These are phyloP conservation scores for Microplitis manilae DNA, from an alignment of 2,888 invertebrate species.

Conservation along the genomic window DNA sequence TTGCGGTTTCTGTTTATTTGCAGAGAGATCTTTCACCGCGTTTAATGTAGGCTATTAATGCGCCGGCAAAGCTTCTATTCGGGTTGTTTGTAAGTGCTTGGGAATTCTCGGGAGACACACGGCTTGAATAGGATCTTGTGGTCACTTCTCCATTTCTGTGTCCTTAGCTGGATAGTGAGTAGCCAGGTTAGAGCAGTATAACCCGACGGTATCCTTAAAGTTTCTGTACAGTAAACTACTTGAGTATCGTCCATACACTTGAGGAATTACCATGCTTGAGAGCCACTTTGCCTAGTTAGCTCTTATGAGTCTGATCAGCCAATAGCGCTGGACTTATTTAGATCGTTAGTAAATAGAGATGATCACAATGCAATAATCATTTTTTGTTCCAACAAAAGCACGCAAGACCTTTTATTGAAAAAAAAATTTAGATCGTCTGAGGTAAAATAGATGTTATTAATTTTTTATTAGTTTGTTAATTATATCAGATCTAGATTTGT, in stretches of 20 bases:
- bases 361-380: too few relatives aligned
- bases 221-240: constrained; percentile 17
- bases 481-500: too few relatives aligned
- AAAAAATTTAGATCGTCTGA: too few relatives aligned
- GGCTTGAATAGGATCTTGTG: neutral
- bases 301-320: constrained; percentile 21
- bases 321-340: neutral
- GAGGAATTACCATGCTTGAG: constrained; percentile 57
- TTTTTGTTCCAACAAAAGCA: too few relatives aligned
- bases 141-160: neutral
- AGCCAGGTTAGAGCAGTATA: neutral
- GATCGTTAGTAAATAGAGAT: neutral
- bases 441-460: too few relatives aligned
- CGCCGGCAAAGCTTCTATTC: neutral
- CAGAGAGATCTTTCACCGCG: neutral
- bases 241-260: constrained; percentile 25
- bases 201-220: constrained; percentile 19
- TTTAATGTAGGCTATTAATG: neutral
- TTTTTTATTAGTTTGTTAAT: too few relatives aligned
- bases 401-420: too few relatives aligned
- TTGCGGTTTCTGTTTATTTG: neutral
- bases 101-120: neutral
- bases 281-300: constrained; percentile 49
- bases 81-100: neutral
- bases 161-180: neutral